These are phyloP conservation scores for Ctena decussata DNA, from an alignment of 2,888 invertebrate species.

Conservation along the genomic window DNA sequence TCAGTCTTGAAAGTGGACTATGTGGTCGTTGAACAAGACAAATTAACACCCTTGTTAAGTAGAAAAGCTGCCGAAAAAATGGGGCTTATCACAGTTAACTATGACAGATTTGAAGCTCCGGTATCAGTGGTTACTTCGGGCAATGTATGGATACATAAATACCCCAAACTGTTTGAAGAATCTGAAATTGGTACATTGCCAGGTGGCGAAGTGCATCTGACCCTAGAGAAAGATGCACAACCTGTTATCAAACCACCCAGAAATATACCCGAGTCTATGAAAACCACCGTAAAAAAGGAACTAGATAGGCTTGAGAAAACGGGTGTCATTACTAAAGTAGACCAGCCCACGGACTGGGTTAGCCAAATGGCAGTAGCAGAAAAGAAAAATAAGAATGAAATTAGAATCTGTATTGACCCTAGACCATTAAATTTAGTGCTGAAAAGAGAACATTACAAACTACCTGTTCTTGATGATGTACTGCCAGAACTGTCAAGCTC, in stretches of 20 bases:
- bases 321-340: conserved; percentile 47
- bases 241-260: conserved; percentile 43
- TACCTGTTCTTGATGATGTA: conserved; percentile 66
- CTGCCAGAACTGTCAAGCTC: conserved; percentile 57
- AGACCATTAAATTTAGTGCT: conserved; percentile 59
- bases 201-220: conserved; percentile 16
- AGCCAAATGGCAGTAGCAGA: conserved; percentile 52
- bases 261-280: conserved; percentile 40
- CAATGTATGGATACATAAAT: neutral
- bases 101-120: neutral
- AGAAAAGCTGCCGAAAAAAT: conserved; percentile 8
- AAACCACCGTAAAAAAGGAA: conserved; percentile 44
- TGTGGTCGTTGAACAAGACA: neutral
- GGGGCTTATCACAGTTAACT: conserved; percentile 7
- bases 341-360: conserved; percentile 64
- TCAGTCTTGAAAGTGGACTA: conserved; percentile 7
- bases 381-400: conserved; percentile 47
- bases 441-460: conserved; percentile 46
- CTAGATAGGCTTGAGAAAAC: conserved; percentile 36
- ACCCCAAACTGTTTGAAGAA: neutral
- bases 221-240: conserved; percentile 14
- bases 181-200: neutral
- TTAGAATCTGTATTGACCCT: conserved; percentile 66
- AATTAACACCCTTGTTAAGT: conserved; percentile 1
- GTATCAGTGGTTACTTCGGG: neutral